Conservation (phyloP, 2,888 invertebrate species). For the Dasysyrphus tricinctus region DNA sequence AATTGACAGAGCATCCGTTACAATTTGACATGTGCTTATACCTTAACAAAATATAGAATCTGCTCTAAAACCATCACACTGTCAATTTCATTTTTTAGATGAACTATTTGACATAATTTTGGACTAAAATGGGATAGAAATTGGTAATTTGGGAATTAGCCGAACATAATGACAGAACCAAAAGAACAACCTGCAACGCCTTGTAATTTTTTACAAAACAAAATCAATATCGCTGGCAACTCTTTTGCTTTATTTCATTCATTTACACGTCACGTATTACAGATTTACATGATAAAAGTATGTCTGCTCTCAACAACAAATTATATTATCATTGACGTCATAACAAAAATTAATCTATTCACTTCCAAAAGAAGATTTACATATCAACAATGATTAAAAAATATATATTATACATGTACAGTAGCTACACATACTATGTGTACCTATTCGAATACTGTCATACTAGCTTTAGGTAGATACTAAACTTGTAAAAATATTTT, state of each 20-base stretch:
- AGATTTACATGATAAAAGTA: constrained; percentile 24
- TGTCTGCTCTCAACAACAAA: constrained; percentile 10
- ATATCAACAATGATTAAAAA: not conserved
- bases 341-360: constrained; percentile 8
- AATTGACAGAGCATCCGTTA: no score
- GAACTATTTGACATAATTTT: no score
- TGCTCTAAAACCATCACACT: no score
- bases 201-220: no score
- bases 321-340: constrained; percentile 24
- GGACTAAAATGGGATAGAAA: no score
- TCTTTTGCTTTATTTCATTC: not conserved
- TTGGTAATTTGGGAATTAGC: no score
- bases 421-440: not conserved
- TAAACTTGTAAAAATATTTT: not conserved
- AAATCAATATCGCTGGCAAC: constrained; percentile 6
- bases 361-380: constrained; percentile 22
- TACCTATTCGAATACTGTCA: not conserved
- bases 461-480: not conserved
- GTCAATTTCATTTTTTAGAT: no score
- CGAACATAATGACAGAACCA: no score
- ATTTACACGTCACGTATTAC: constrained; percentile 16
- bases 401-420: not conserved
- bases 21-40: no score
- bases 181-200: no score
- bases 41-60: no score